Evolutionary conservation across 2,797 vertebrate species (phyloP).

Genomic region (Geotrypetes seraphini): DNA sequence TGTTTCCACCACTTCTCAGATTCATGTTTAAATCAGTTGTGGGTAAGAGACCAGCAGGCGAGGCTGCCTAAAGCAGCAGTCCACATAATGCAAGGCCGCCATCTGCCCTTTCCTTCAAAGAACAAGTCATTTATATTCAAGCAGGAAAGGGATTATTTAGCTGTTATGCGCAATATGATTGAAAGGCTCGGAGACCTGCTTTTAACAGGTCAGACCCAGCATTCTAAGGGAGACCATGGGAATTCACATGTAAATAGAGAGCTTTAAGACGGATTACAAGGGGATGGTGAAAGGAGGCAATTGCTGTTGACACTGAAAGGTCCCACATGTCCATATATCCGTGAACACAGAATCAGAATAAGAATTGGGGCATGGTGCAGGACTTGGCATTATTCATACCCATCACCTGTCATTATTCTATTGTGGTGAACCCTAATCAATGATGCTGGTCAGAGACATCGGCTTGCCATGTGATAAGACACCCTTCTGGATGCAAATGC

Average conservation of each 20-base stretch:
- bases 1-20: neutral
- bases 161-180: slow-evolving; percentile 35
- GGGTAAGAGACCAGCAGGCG: neutral
- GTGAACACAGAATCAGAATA: slow-evolving; percentile 14
- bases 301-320: slow-evolving; percentile 44
- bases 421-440: slow-evolving; percentile 8
- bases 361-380: slow-evolving; percentile 23
- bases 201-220: slow-evolving; percentile 32
- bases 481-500: slow-evolving; percentile 24
- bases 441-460: slow-evolving; percentile 4
- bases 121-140: slow-evolving; percentile 22
- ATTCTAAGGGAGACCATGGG: slow-evolving; percentile 29
- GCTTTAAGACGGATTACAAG: slow-evolving; percentile 35
- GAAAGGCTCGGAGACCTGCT: slow-evolving; percentile 45
- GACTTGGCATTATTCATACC: slow-evolving; percentile 16
- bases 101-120: slow-evolving; percentile 20
- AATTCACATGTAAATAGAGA: slow-evolving; percentile 67
- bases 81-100: neutral
- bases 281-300: slow-evolving; percentile 37
- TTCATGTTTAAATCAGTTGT: neutral
- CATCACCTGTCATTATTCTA: slow-evolving; percentile 12
- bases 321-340: slow-evolving; percentile 25
- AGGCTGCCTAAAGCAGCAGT: slow-evolving; percentile 1
- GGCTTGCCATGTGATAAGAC: neutral
- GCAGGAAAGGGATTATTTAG: slow-evolving; percentile 38